These are phyloP conservation scores for Dicerorhinus sumatrensis DNA, from an alignment of 2,113 vertebrate genomes.

Conservation along the genomic window DNA sequence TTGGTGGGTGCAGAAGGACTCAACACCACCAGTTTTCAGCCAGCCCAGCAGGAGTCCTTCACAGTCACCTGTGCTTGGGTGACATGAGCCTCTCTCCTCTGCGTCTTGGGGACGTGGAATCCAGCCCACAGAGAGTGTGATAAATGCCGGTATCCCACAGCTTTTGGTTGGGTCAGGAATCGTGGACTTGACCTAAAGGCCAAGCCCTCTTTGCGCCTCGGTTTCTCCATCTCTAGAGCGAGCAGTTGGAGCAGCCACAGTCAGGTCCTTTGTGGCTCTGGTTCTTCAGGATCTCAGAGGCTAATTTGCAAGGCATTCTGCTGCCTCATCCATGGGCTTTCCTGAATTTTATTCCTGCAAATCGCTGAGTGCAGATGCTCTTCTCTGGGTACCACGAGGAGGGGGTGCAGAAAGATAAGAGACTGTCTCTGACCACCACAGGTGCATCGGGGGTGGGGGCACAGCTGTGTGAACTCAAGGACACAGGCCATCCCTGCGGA, in stretches of 20 bases:
- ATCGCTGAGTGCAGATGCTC: too few species aligned
- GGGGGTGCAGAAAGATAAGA: background rate
- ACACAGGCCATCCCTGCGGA: background rate
- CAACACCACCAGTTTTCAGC: background rate
- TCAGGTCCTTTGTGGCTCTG: background rate
- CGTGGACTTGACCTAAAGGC: background rate
- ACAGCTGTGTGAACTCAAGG: background rate
- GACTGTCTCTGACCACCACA: background rate
- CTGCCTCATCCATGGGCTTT: background rate
- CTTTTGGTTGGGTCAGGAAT: background rate
- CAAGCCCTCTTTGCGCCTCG: too few species aligned
- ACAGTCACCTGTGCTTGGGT: background rate
- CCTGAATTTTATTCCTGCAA: background rate
- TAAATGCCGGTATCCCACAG: background rate
- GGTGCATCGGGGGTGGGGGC: background rate
- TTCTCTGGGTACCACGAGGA: too few species aligned
- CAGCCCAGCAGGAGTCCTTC: background rate
- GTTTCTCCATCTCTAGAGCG: background rate
- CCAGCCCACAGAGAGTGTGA: fast-evolving
- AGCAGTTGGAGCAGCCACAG: background rate
- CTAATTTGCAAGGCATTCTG: too few species aligned
- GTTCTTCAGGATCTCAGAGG: background rate
- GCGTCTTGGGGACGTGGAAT: fast-evolving
- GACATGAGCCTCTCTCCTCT: background rate
- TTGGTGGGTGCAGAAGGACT: too few species aligned